Conservation (phyloP, 2,797 vertebrate genomes). For the Onychomys leucogaster region DNA sequence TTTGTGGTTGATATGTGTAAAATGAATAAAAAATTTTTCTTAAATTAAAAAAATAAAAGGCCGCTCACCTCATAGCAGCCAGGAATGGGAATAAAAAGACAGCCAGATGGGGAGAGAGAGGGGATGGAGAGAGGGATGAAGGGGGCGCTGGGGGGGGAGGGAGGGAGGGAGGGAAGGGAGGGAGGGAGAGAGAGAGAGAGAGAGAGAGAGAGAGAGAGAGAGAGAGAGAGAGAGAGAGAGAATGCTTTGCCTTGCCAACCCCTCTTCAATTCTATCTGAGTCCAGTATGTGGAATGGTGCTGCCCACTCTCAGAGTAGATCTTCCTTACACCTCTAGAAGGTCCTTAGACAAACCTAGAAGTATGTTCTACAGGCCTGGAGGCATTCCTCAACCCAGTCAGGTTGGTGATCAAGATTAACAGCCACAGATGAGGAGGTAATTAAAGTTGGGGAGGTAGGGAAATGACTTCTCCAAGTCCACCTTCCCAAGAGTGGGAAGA, state of each 20-base stretch:
- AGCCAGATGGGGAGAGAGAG: background rate
- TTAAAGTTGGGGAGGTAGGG: background rate
- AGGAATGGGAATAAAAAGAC: background rate
- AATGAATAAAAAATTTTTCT: too few species aligned
- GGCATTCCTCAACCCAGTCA: background rate
- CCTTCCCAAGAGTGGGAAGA: background rate
- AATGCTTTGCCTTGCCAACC: rapidly evolving
- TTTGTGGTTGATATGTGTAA: too few species aligned
- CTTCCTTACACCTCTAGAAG: background rate
- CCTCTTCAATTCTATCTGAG: background rate
- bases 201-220: too few species aligned
- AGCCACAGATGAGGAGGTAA: background rate
- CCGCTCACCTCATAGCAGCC: background rate
- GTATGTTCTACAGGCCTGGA: background rate
- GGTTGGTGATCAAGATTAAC: background rate
- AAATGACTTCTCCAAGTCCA: background rate
- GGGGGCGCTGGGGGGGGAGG: too few species aligned
- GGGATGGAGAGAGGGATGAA: too few species aligned
- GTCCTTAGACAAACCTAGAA: background rate
- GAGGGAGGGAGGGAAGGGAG: rapidly evolving
- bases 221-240: too few species aligned
- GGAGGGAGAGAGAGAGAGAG: background rate
- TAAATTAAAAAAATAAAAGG: too few species aligned
- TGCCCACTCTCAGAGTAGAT: background rate
- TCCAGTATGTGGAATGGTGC: background rate